phyloP scores from a whole-genome alignment of 64 coral and sea anemone species.

The Pocillopora verrucosa region DNA sequence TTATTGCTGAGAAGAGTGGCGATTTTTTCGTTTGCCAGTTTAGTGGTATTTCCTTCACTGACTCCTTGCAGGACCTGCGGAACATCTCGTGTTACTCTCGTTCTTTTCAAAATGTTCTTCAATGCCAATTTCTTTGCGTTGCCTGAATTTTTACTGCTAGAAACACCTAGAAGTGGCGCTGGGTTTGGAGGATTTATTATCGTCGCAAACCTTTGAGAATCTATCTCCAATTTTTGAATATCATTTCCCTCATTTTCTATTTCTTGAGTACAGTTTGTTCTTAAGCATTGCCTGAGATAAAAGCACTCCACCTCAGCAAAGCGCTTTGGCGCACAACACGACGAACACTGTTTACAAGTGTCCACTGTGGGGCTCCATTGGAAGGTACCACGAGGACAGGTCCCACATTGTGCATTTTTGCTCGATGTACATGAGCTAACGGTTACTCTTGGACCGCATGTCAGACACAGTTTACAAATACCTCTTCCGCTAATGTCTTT shows the following conservation, averaged over 20 bases:
- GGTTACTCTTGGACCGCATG: background rate
- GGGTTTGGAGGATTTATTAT: background rate
- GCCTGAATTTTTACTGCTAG: too few species aligned
- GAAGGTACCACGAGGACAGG: background rate
- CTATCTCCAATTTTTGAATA: too few species aligned
- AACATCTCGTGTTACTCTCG: background rate
- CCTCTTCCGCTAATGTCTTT: background rate
- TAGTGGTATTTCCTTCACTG: too few species aligned
- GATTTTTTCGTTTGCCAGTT: too few species aligned
- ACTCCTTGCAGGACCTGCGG: too few species aligned
- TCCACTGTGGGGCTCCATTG: background rate
- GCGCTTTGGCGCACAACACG: background rate
- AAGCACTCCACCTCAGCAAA: slow-evolving; percentile 11
- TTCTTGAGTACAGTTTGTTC: background rate
- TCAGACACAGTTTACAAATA: background rate
- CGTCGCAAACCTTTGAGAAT: background rate
- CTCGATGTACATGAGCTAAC: background rate
- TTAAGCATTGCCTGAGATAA: slow-evolving; percentile 14
- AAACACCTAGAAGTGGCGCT: background rate
- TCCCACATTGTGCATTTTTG: background rate
- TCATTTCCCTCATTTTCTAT: background rate
- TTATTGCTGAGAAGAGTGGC: too few species aligned
- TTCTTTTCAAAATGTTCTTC: too few species aligned
- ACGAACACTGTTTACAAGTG: background rate
- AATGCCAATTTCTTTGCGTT: too few species aligned